Conservation (phyloP, 2,888 invertebrate genomes). For the Cephonodes hylas region DNA sequence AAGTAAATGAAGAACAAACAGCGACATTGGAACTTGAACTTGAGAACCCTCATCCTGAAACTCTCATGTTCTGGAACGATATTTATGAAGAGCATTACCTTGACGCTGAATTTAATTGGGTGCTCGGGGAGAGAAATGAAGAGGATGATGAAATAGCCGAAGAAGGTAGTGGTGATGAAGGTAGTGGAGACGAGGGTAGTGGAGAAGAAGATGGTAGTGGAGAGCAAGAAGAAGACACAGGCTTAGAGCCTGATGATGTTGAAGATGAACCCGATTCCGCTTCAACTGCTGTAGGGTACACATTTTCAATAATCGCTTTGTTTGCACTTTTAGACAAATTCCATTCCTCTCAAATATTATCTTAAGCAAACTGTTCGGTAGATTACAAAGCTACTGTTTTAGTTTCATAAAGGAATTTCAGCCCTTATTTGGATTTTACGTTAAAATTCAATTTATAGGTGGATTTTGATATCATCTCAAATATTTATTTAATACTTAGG, state of each 20-base stretch:
- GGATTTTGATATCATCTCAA: neutral
- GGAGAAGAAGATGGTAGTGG: conserved; percentile 21
- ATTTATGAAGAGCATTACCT: conserved; percentile 56
- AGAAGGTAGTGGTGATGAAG: conserved; percentile 21
- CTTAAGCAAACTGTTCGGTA: conserved; percentile 39
- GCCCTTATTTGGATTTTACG: conserved; percentile 30
- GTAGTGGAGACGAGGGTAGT: conserved; percentile 20
- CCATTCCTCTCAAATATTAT: conserved; percentile 44
- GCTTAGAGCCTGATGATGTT: conserved; percentile 23
- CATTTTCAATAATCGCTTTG: conserved; percentile 51
- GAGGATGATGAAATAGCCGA: conserved; percentile 31
- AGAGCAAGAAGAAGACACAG: conserved; percentile 23
- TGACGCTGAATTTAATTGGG: conserved; percentile 59
- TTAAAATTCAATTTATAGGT: conserved; percentile 31
- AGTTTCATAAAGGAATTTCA: conserved; percentile 21
- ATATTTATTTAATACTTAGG: neutral
- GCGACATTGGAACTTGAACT: conserved; percentile 42
- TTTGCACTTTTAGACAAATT: conserved; percentile 53
- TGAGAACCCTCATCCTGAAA: conserved; percentile 46
- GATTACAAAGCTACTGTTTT: conserved; percentile 25
- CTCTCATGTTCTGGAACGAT: conserved; percentile 55
- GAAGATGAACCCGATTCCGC: conserved; percentile 43
- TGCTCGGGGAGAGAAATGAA: conserved; percentile 37
- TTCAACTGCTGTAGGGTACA: conserved; percentile 52
- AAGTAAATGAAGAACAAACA: conserved; percentile 31